phyloP scores from a whole-genome alignment of 2,888 invertebrate species.

The Sceliomorpha sp. region DNA sequence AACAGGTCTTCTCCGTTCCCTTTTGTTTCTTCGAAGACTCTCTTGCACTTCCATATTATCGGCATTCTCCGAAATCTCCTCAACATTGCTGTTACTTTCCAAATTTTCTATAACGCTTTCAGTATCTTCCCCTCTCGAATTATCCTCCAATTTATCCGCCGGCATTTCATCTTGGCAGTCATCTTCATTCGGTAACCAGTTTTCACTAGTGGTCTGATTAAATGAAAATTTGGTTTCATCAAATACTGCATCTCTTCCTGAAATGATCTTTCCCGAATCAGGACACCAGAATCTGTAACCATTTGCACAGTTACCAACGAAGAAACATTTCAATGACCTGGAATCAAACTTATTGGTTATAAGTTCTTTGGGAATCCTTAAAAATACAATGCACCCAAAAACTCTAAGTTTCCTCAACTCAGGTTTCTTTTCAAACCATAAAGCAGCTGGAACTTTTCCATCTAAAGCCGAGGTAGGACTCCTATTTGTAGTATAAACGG shows the following conservation, averaged over 20 bases:
- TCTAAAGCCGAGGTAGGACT: slow-evolving; percentile 56
- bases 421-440: slow-evolving; percentile 58
- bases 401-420: slow-evolving; percentile 54
- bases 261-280: slow-evolving; percentile 4
- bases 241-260: slow-evolving; percentile 61
- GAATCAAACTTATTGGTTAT: slow-evolving; percentile 54
- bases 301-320: slow-evolving; percentile 57
- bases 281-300: slow-evolving; percentile 59
- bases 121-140: slow-evolving; percentile 31
- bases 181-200: slow-evolving; percentile 19
- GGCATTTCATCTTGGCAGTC: too few relatives aligned
- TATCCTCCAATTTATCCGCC: background rate
- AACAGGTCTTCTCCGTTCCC: slow-evolving; percentile 4
- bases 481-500: slow-evolving; percentile 61
- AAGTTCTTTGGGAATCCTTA: slow-evolving; percentile 51
- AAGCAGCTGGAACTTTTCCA: slow-evolving; percentile 54
- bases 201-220: slow-evolving; percentile 17
- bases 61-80: background rate
- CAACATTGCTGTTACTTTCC: too few relatives aligned
- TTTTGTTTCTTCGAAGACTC: background rate
- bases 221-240: slow-evolving; percentile 51
- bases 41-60: slow-evolving; percentile 2
- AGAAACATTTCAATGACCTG: slow-evolving; percentile 43
- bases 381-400: slow-evolving; percentile 58
- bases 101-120: too few relatives aligned